These are phyloP conservation scores for Rutpela maculata DNA, from an alignment of 2,888 invertebrate genomes.

Conservation along the genomic window DNA sequence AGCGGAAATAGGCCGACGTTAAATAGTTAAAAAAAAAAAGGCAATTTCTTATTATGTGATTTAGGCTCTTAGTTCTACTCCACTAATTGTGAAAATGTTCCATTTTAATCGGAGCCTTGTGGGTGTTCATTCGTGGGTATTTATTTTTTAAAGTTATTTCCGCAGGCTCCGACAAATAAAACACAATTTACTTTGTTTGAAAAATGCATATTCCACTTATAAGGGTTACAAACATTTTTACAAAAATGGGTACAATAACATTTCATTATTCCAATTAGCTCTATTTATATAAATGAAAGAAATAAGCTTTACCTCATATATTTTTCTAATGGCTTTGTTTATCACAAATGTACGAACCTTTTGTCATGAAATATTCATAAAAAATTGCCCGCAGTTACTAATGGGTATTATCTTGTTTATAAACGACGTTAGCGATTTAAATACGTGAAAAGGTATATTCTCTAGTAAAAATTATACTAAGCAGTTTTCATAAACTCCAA, in stretches of 20 bases:
- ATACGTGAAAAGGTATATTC: no score
- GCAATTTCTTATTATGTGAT: no score
- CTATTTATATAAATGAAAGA: background rate
- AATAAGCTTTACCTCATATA: background rate
- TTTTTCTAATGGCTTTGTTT: background rate
- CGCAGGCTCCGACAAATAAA: background rate
- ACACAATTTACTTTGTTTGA: background rate
- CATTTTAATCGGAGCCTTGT: no score
- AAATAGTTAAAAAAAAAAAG: no score
- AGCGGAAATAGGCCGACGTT: no score
- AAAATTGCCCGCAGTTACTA: background rate
- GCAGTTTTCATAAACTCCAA: no score
- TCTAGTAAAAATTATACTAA: no score
- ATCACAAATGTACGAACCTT: background rate
- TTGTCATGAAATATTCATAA: background rate
- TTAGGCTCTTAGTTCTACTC: no score
- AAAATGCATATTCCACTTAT: background rate
- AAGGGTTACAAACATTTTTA: background rate
- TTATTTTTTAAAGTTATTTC: no score
- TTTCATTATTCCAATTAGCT: constrained; percentile 2
- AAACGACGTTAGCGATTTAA: no score
- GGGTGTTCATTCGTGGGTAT: no score
- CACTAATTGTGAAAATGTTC: no score
- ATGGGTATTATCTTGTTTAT: background rate
- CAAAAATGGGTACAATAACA: background rate